phyloP scores from a whole-genome alignment of 2,797 vertebrate genomes.

The Alauda arvensis region DNA sequence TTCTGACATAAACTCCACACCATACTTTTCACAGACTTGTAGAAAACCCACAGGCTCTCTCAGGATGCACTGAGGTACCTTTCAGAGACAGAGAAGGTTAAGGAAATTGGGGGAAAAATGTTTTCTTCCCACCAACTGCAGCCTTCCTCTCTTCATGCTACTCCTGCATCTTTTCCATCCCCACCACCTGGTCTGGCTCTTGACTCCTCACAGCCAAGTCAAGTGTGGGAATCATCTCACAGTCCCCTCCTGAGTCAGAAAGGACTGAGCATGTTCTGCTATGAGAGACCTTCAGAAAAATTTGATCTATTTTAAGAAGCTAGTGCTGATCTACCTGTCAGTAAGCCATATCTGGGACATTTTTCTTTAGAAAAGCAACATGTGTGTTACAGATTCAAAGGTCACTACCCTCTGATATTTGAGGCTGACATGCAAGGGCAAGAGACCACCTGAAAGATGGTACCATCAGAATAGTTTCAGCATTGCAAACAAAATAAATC shows the following conservation, averaged over 20 bases:
- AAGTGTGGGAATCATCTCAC: neutral
- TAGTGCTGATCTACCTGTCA: neutral
- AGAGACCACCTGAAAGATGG: neutral
- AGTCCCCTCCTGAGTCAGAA: neutral
- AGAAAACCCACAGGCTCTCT: neutral
- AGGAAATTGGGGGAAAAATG: neutral
- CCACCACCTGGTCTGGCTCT: neutral
- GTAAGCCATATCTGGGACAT: neutral
- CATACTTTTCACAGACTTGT: neutral
- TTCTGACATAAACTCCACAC: neutral
- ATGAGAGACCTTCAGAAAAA: neutral
- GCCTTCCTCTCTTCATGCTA: neutral
- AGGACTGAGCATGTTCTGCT: accelerated
- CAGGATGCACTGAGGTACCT: neutral
- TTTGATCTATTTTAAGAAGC: neutral
- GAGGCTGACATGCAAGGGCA: neutral
- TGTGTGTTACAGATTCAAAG: neutral
- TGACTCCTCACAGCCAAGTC: neutral
- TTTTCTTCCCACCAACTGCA: neutral
- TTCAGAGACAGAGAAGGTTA: neutral
- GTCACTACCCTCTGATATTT: neutral
- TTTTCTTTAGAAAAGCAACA: neutral
- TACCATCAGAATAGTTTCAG: neutral
- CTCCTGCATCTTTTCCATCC: neutral
- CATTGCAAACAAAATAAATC: neutral